phyloP scores from a whole-genome alignment of 2,888 invertebrate genomes.

The Drosophila tripunctata region DNA sequence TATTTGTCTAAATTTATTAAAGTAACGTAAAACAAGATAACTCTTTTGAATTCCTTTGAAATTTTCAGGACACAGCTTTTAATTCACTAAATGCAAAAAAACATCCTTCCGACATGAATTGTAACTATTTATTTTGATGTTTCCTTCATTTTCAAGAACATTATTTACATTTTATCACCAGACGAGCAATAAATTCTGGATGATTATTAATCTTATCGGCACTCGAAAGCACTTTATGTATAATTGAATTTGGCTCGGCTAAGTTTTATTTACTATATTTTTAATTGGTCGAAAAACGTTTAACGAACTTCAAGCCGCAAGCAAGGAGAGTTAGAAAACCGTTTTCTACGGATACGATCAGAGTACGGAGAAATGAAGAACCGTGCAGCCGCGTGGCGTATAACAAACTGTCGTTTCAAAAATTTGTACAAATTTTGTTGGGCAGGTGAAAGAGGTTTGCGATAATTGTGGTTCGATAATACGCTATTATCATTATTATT shows the following conservation, averaged over 20 bases:
- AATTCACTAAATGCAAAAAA: too few relatives aligned
- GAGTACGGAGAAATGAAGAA: slow-evolving; percentile 27
- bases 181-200: slow-evolving; percentile 14
- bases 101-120: background rate
- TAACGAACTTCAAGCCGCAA: too few relatives aligned
- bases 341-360: background rate
- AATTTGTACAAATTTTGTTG: slow-evolving; percentile 34
- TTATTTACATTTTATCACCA: slow-evolving; percentile 48
- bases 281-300: too few relatives aligned
- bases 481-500: slow-evolving; percentile 53
- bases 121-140: slow-evolving; percentile 15
- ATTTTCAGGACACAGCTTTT: too few relatives aligned
- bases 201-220: slow-evolving; percentile 33
- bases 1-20: too few relatives aligned
- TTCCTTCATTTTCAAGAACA: slow-evolving; percentile 16
- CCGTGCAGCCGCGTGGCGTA: slow-evolving; percentile 59
- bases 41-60: too few relatives aligned
- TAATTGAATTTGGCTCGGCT: slow-evolving; percentile 24
- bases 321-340: background rate
- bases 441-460: slow-evolving; percentile 8
- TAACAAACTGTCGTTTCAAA: slow-evolving; percentile 56
- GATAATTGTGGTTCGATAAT: slow-evolving; percentile 64
- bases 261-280: background rate
- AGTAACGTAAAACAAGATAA: too few relatives aligned
- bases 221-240: slow-evolving; percentile 23